Conservation (phyloP, 2,113 vertebrate genomes). For the Pantherophis guttatus region DNA sequence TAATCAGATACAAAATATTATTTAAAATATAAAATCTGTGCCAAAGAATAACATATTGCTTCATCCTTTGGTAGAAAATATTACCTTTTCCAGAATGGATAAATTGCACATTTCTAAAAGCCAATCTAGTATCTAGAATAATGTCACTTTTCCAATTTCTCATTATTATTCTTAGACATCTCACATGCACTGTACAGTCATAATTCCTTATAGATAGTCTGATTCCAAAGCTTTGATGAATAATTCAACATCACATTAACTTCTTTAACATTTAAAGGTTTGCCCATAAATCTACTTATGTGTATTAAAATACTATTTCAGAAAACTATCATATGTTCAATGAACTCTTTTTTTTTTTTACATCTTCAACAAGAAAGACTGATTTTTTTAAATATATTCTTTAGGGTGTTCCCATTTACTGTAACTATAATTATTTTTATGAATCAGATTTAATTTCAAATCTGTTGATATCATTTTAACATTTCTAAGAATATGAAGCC, state of each 20-base stretch:
- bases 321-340: not conserved
- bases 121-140: not conserved
- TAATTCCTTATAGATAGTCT: not conserved
- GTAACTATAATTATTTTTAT: not conserved
- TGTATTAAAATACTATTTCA: not conserved
- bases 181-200: not conserved
- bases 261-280: not conserved
- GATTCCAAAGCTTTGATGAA: not conserved
- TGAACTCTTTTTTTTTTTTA: not conserved
- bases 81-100: not conserved
- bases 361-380: not conserved
- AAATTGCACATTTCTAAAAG: not conserved
- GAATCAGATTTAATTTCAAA: not conserved
- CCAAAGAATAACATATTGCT: not conserved
- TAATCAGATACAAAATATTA: not conserved
- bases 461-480: not conserved
- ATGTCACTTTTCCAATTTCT: not conserved
- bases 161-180: not conserved
- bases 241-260: not conserved
- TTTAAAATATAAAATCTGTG: not conserved
- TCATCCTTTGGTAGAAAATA: not conserved
- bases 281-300: not conserved
- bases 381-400: not conserved
- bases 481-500: not conserved
- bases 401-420: not conserved